Base-by-base conservation (phyloP, 2,797 vertebrate species). In the Takifugu rubripes region DNA sequence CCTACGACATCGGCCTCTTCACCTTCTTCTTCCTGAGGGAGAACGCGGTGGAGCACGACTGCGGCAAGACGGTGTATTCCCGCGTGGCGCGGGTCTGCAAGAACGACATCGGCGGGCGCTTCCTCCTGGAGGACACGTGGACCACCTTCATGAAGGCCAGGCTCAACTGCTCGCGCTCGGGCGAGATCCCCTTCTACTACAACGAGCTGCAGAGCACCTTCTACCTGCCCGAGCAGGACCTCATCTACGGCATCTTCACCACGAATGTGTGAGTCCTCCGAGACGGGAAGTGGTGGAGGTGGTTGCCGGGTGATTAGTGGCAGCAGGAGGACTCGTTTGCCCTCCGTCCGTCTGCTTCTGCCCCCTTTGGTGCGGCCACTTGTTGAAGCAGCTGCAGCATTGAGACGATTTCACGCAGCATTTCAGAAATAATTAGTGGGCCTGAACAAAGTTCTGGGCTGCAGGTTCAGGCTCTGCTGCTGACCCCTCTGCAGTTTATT, bases 81-180 rank as follows among this genome's bases (percentile, higher is more conserved):
- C 92, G 97, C 0, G 96, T 98, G 83, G 97, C 95, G 1, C 90
- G 97, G 0, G 96, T 99, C 75, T 99, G 97, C 78, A 98, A 98
- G 90, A 99, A 98, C 1, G 97, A 99, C 64, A 92, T 97, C 0
- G 97, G 97, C 0, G 97, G 97, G 0, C 93, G 95, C 1, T 99
- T 99, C 66, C 88, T 99, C 74, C 92, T 99, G 83, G 97, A 99
- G 84, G 96, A 98, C 89, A 99, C 97, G 0, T 99, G 97, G 97
- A 99, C 97, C 61, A 99, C 97, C 0, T 99, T 98, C 85, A 97
- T 95, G 93, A 99, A 99, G 84, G 97, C 96, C 8, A 78, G 96
- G 51, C 92, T 99, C 68, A 98, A 99, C 87, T 99, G 97, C 83
- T 99, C 97, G 5, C 94, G 95, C 55, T 93, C 96, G 0, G 97